Percentiles rank a stretch among this genome's conserved stretches.
Evolutionary conservation across 2,888 invertebrate genomes (phyloP).

Genomic region (Tinea trinotella): DNA sequence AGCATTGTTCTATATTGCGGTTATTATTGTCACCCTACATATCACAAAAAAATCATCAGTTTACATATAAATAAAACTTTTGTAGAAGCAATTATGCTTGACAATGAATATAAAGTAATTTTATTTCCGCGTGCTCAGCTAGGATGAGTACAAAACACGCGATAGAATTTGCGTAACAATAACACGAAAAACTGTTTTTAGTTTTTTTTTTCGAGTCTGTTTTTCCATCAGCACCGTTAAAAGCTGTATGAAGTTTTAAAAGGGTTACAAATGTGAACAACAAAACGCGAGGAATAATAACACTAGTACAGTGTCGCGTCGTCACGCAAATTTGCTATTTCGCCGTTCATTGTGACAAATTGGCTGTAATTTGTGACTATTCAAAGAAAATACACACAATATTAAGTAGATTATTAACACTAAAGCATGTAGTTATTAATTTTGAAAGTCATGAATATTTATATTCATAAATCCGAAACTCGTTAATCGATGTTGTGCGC

Average conservation of each 20-base stretch:
- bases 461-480: not conserved
- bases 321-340: not conserved
- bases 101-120: not conserved
- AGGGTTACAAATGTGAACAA: not conserved
- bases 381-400: not conserved
- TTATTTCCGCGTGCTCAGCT: not conserved
- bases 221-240: not conserved
- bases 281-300: not conserved
- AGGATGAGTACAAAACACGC: not conserved
- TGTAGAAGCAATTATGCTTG: not conserved
- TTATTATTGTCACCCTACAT: too few species aligned
- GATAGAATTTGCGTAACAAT: not conserved
- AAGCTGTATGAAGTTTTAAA: conserved; percentile 1
- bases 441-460: not conserved
- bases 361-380: not conserved
- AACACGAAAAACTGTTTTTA: not conserved
- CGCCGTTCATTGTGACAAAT: not conserved
- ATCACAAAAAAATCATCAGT: too few species aligned
- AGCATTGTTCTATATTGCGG: too few species aligned
- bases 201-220: not conserved
- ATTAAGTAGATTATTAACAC: not conserved
- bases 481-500: not conserved
- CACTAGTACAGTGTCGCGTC: not conserved
- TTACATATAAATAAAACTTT: too few species aligned
- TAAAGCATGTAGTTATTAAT: not conserved